Evolutionary conservation across 2,888 invertebrate species (phyloP), one percentile per base, ranked within the genome.

Genomic region (Drosophila kanekoi): DNA sequence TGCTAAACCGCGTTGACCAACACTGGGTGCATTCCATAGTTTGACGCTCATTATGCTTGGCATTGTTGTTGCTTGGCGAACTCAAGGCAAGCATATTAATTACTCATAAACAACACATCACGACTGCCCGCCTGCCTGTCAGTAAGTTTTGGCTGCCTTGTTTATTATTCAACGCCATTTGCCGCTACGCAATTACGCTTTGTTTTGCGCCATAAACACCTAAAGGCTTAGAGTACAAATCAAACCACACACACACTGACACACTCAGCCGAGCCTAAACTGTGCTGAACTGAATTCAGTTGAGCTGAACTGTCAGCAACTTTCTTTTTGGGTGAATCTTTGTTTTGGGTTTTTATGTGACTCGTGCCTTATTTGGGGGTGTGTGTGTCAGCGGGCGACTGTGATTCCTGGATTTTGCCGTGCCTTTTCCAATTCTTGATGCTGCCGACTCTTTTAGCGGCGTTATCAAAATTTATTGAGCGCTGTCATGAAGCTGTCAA

Each of bases 401-500:
- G 83, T 74, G 79, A 79, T 79, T 79, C 75, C 67, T 41, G 72
- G 59, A 59, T 65, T 71, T 44, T 58, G 32, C 49, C 51, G 40
- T 60, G 67, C 80, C 68, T 66, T 80, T 83, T 64, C 77, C 71
- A 71, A 81, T 75, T 59, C 67, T 63, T 63, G 63, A 53, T 63
- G 54, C 59, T 56, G 53, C 37, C 62, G 61, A 64, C 54, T 67
- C 76, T 76, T 67, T 79, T 63, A 54, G 83, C 67, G 70, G 72
- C 64, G 86, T 86, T 89, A 86, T 86, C 81, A 87, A 83, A 89
- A 91, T 91, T 90, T 90, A 90, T 90, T 86, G 88, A 87, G 88
- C 81, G 79, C 89, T 89, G 90, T 91, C 91, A 91, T 83, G 88
- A 89, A 86, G 88, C 88, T 91, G 91, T 90, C 91, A 91, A 90